Conservation (phyloP, 2,888 invertebrate genomes). For the Myathropa florea region DNA sequence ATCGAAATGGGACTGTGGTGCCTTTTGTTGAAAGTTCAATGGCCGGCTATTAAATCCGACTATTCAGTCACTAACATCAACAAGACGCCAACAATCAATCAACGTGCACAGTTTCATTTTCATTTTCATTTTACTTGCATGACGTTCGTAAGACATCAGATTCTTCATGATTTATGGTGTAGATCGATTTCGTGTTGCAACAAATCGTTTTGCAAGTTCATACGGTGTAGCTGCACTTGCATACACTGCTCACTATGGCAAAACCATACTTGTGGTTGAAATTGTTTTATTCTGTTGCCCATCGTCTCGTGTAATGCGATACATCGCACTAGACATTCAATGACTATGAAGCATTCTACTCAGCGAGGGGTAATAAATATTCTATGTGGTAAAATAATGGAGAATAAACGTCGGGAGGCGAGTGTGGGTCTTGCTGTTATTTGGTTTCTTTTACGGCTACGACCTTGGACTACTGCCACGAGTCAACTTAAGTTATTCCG, state of each 20-base stretch:
- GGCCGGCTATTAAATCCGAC: background rate
- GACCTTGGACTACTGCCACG: background rate
- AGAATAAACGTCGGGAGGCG: background rate
- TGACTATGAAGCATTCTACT: background rate
- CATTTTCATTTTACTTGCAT: background rate
- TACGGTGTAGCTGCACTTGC: background rate
- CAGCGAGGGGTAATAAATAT: background rate
- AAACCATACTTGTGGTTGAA: too few relatives aligned
- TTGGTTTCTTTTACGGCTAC: background rate
- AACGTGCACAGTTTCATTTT: background rate
- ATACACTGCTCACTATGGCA: background rate
- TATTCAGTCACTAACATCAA: background rate
- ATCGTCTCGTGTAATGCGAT: background rate
- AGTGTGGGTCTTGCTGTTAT: background rate
- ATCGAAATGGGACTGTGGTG: background rate
- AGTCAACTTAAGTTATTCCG: background rate
- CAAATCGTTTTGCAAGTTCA: background rate
- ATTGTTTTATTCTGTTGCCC: background rate
- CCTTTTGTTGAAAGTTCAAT: background rate
- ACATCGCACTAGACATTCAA: background rate
- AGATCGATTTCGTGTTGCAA: background rate
- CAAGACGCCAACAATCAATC: background rate
- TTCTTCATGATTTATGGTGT: background rate
- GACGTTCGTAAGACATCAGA: background rate
- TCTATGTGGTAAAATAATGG: background rate